A percentile compares a stretch with the other conserved stretches of the same genome.
Conservation (phyloP, 2,113 vertebrate genomes). For the Poeciliopsis turrubarensis region DNA sequence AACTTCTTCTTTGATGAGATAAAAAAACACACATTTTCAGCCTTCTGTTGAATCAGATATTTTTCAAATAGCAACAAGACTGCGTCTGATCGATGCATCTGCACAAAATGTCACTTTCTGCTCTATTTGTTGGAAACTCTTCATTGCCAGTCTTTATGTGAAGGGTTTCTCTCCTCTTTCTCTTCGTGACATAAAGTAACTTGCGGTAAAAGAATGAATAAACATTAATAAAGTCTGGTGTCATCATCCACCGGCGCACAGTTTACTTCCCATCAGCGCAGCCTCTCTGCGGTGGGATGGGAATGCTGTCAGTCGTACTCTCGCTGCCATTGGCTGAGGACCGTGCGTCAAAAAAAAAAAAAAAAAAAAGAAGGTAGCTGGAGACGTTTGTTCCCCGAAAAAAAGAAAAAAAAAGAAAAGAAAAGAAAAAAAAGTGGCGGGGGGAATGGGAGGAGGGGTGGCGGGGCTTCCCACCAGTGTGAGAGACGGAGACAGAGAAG, state of each 20-base stretch:
- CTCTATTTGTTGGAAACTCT: background rate
- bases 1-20: background rate
- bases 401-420: background rate
- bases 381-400: conserved; percentile 93
- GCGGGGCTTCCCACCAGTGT: conserved; percentile 87
- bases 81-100: background rate
- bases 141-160: background rate
- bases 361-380: conserved; percentile 98
- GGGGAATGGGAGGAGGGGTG: conserved; percentile 3
- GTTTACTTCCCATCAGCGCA: conserved; percentile 81
- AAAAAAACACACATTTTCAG: background rate
- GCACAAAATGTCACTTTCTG: background rate
- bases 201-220: conserved; percentile 21
- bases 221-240: conserved; percentile 48
- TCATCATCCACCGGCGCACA: conserved; percentile 34
- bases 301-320: conserved; percentile 90
- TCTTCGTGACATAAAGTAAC: conserved; percentile 1
- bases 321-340: conserved; percentile 96
- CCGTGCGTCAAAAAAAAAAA: conserved; percentile 96
- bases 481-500: conserved; percentile 75
- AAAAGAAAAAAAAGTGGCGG: conserved; percentile 63
- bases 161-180: background rate
- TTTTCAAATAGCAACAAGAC: background rate
- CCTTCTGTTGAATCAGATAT: background rate
- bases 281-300: conserved; percentile 78